phyloP scores from a whole-genome alignment of 2,797 vertebrate genomes.

The Tenualosa ilisha region DNA sequence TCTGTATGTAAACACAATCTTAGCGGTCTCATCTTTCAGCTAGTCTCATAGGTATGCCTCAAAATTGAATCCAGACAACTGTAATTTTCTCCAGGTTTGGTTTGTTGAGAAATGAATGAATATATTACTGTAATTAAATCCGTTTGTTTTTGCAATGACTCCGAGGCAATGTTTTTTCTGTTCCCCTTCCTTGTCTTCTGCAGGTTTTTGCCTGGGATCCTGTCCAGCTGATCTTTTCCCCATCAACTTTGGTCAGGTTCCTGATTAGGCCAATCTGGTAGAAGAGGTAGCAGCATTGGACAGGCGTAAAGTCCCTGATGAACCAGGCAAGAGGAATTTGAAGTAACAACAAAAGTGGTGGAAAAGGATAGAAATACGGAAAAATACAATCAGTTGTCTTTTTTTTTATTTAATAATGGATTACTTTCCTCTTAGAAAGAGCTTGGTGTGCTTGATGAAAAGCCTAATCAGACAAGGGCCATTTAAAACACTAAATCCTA shows the following conservation, averaged over 20 bases:
- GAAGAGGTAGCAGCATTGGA: conserved; percentile 5
- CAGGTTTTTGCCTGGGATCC: conserved; percentile 32
- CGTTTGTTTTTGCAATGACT: conserved; percentile 43
- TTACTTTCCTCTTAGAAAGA: background rate
- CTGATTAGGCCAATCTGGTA: conserved; percentile 35
- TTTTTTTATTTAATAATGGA: background rate
- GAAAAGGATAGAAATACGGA: background rate
- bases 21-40: background rate
- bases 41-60: background rate
- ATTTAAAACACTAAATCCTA: background rate
- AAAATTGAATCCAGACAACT: background rate
- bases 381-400: background rate
- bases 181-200: background rate
- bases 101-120: conserved; percentile 30
- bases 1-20: background rate
- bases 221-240: conserved; percentile 29
- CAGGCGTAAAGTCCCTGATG: background rate
- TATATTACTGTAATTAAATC: conserved; percentile 38
- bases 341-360: background rate
- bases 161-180: background rate
- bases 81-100: conserved; percentile 19
- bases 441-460: background rate
- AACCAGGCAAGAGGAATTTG: background rate
- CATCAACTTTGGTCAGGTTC: conserved; percentile 38
- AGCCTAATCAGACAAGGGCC: background rate